phyloP scores from a whole-genome alignment of 2,888 invertebrate species.

The Callinectes sapidus region DNA sequence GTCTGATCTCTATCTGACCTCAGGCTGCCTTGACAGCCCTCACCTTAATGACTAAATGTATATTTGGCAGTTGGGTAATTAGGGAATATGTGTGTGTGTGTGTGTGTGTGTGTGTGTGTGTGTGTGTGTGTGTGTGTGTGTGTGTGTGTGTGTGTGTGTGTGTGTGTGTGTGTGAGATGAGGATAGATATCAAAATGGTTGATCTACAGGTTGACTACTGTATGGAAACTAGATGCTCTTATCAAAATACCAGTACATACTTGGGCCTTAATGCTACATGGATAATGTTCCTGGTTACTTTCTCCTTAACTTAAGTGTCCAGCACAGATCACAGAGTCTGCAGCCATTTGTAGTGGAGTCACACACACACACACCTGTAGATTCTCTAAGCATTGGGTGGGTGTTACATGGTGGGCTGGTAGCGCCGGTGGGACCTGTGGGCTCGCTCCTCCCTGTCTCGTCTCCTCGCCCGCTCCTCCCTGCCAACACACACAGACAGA shows the following conservation, averaged over 20 bases:
- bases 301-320: not conserved
- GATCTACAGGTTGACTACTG: not conserved
- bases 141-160: not conserved
- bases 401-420: conserved; percentile 43
- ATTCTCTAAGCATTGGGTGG: conserved; percentile 10
- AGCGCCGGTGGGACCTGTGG: conserved; percentile 37
- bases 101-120: not conserved
- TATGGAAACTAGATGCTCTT: conserved; percentile 11
- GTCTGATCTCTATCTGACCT: not conserved
- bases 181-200: conserved; percentile 27
- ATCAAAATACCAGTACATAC: conserved; percentile 31
- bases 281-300: not conserved
- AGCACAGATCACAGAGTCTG: not conserved
- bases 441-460: conserved; percentile 45
- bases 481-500: not conserved
- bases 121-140: not conserved
- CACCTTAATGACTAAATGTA: not conserved
- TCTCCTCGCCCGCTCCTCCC: conserved; percentile 44
- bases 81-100: not conserved
- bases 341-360: not conserved
- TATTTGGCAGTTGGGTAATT: conserved; percentile 21
- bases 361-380: not conserved
- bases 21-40: not conserved
- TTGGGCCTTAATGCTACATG: conserved; percentile 24
- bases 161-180: not conserved